Evolutionary conservation across 2,797 vertebrate species (phyloP), one percentile per base, ranked within the genome.

Genomic region (Poeciliopsis infans): DNA sequence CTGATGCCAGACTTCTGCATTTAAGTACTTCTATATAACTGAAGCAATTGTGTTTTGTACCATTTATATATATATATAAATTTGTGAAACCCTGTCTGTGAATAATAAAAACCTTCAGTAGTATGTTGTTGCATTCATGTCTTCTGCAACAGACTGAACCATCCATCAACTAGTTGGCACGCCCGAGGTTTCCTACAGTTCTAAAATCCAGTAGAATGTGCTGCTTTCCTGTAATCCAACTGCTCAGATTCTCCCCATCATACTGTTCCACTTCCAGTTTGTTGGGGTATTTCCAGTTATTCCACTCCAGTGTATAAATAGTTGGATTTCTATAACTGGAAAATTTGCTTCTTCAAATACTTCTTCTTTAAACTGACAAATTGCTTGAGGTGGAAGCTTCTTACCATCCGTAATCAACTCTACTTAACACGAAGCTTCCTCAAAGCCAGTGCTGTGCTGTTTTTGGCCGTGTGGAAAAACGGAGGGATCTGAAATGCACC

Each of bases 321-420:
- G 90, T 88, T 83, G 76, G 82, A 87, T 86, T 90, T 81, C 84
- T 92, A 83, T 89, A 80, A 81, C 80, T 81, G 84, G 82, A 90
- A 91, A 87, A 85, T 89, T 88, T 92, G 88, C 87, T 88, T 84
- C 76, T 89, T 76, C 41, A 11, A 88, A 82, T 84, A 75, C 78
- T 79, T 86, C 80, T 78, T 92, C 83, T 91, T 91, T 91, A 90
- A 92, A 84, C 90, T 90, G 82, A 88, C 85, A 91, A 90, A 93
- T 93, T 91, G 86, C 86, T 91, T 90, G 91, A 93, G 91, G 81
- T 87, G 82, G 79, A 85, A 80, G 77, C 86, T 80, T 91, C 86
- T 87, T 79, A 90, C 93, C 92, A 88, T 90, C 87, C 90, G 83
- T 94, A 94, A 94, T 94, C 92, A 93, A 83, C 91, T 85, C 89